A percentile compares a stretch with the other conserved stretches of the same genome.
phyloP scores from a whole-genome alignment of 2,797 vertebrate species.

The Cichlasoma orientale region DNA sequence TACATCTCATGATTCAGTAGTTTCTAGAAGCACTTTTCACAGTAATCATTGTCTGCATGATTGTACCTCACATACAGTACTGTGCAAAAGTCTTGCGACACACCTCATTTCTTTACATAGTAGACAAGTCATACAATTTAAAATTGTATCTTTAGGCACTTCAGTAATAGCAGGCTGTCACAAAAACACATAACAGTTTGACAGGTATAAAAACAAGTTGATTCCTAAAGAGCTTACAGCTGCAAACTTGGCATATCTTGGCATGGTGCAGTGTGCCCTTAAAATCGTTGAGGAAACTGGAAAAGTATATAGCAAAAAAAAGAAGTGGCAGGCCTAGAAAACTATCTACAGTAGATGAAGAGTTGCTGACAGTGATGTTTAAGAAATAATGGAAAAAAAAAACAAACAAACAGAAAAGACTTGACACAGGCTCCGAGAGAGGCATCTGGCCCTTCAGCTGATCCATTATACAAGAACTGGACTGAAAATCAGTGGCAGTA shows the following conservation, averaged over 20 bases:
- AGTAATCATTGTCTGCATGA: too few relatives aligned
- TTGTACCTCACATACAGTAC: too few relatives aligned
- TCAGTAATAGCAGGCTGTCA: neutral
- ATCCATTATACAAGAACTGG: too few relatives aligned
- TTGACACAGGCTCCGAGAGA: neutral
- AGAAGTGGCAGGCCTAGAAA: neutral
- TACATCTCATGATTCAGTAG: too few relatives aligned
- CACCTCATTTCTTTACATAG: neutral
- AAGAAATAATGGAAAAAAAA: neutral
- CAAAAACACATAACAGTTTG: neutral
- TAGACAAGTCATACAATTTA: neutral
- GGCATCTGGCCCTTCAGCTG: neutral
- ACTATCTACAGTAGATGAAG: neutral
- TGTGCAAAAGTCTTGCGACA: too few relatives aligned
- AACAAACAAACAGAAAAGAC: neutral
- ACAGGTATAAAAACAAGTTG: neutral
- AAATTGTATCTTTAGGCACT: neutral
- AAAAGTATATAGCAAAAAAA: neutral
- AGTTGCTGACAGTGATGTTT: neutral
- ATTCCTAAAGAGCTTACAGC: neutral
- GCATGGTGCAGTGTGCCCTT: neutral
- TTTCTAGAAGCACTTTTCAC: too few relatives aligned
- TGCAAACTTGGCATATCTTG: neutral
- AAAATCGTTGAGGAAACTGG: neutral
- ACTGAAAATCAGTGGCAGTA: too few relatives aligned